Evolutionary conservation across 2,888 invertebrate species (phyloP), one percentile per base, ranked within the genome.

Genomic region (Cephus spinipes): DNA sequence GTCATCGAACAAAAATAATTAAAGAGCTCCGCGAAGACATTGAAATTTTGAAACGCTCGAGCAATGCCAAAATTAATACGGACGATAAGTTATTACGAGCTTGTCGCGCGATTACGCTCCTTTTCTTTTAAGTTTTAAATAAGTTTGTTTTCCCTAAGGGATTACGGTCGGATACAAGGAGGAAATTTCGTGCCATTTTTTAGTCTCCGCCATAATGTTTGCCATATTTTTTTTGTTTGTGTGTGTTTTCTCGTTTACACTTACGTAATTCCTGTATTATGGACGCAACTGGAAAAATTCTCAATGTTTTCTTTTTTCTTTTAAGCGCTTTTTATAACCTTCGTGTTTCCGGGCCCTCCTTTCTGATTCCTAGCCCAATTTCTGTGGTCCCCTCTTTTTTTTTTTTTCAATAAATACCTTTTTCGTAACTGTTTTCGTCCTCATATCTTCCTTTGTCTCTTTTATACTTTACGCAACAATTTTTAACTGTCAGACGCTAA

Each of bases 161-260:
- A 55, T 55, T 12, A 55, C 55, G 55, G 55, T 55, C 55, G 55
- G 55, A 55, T 55, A 55, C 55, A 55, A 55, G 55, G 55, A 55
- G 55, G 55, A 55, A 55, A 55, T 55, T 55, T 78, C 77, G 81
- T 86, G 86, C 86, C 86, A 86, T 86, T 81, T 81, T 79, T 55
- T 74, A 74, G 74, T 74, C 74, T 71, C 80, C 84, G 87, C 86
- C 87, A 87, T 87, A 85, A 83, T 76, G 75, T 81, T 87, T 87
- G 86, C 86, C 86, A 86, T 86, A 85, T 75, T 76, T 40, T 79
- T 80, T 79, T 82, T 82, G 77, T 55, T 80, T 81, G 76, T 76
- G 79, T 78, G 68, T 76, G 55, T 55, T 55, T 36, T 30, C 34
- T 69, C 68, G 23, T 30, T 75, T 55, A 69, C 15, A 55, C 15